These are phyloP conservation scores for Platysteira castanea DNA, from an alignment of 2,113 vertebrate genomes.

Conservation along the genomic window DNA sequence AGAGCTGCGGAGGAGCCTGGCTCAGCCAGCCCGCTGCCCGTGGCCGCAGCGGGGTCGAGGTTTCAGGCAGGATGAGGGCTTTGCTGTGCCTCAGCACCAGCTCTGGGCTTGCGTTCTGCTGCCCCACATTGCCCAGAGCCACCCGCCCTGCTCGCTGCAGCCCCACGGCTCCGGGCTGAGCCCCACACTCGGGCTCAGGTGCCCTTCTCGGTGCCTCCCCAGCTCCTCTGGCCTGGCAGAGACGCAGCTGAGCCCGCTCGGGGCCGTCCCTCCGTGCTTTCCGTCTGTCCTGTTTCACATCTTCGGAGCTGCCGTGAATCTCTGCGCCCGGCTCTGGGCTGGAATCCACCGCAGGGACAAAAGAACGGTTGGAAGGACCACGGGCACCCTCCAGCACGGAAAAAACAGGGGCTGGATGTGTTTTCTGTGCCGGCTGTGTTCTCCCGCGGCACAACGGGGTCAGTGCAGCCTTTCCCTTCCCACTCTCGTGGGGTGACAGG, in stretches of 20 bases:
- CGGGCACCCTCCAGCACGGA: no score
- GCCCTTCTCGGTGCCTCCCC: neutral
- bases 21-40: fast-evolving
- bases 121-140: fast-evolving
- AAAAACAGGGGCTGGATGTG: neutral
- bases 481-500: fast-evolving
- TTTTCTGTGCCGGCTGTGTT: neutral
- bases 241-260: neutral
- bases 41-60: neutral
- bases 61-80: fast-evolving
- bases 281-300: fast-evolving
- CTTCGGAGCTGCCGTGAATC: neutral
- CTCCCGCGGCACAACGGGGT: neutral
- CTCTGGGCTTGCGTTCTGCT: neutral
- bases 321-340: neutral
- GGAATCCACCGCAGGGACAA: no score
- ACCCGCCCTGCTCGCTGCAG: neutral
- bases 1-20: neutral
- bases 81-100: neutral
- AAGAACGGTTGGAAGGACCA: no score
- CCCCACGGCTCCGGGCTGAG: neutral
- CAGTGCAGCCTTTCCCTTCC: neutral
- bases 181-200: fast-evolving
- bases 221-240: neutral
- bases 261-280: neutral